These are phyloP conservation scores for Carcinoscorpius rotundicauda DNA, from an alignment of 1,140 invertebrate genomes.

Conservation along the genomic window DNA sequence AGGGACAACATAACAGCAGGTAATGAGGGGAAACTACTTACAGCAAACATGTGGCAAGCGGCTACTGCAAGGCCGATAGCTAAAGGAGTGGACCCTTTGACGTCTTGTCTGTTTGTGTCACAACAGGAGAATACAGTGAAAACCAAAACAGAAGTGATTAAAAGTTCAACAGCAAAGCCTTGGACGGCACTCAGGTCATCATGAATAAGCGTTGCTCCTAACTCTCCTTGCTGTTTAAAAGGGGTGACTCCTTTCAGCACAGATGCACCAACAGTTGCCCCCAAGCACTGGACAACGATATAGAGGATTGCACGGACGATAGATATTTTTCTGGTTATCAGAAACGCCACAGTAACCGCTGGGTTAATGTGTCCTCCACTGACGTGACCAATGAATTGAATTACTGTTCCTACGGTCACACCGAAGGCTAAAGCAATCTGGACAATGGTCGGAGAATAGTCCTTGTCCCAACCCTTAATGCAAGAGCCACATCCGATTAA, in stretches of 20 bases:
- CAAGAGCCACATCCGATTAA: constrained; percentile 68
- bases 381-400: constrained; percentile 62
- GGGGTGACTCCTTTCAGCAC: constrained; percentile 38
- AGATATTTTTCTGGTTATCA: constrained; percentile 62
- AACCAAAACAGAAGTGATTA: constrained; percentile 77
- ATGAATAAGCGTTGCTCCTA: constrained; percentile 46
- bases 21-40: constrained; percentile 35
- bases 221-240: constrained; percentile 28
- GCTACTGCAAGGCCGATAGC: constrained; percentile 78
- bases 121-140: constrained; percentile 75
- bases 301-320: constrained; percentile 59
- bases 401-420: constrained; percentile 69
- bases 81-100: constrained; percentile 61
- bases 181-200: constrained; percentile 42
- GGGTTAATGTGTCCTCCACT: constrained; percentile 85
- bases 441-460: constrained; percentile 42
- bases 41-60: constrained; percentile 69
- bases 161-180: constrained; percentile 64
- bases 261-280: constrained; percentile 44
- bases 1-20: too few relatives aligned
- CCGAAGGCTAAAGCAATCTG: constrained; percentile 79
- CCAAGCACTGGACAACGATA: constrained; percentile 58
- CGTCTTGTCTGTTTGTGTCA: constrained; percentile 61
- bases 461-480: constrained; percentile 31
- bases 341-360: constrained; percentile 63